These are phyloP conservation scores for Brachionus sp. DNA, from an alignment of 1,140 invertebrate species.

Conservation along the genomic window DNA sequence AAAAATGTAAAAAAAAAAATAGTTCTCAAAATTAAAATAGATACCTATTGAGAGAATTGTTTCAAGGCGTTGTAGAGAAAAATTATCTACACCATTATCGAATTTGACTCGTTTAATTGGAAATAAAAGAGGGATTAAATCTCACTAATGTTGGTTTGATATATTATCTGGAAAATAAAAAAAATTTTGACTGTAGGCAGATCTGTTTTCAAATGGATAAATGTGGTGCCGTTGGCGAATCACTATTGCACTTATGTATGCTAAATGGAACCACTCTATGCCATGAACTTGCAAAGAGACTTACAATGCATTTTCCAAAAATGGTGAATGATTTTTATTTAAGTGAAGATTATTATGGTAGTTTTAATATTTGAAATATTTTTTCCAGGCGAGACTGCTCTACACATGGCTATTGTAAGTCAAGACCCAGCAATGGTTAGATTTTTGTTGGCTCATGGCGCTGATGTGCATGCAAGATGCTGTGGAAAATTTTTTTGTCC, in stretches of 20 bases:
- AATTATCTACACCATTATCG: neutral
- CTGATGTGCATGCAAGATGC: conserved; percentile 80
- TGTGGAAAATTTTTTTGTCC: conserved; percentile 81
- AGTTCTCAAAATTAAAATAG: neutral
- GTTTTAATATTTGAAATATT: neutral
- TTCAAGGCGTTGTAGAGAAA: neutral
- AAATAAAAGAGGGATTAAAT: neutral
- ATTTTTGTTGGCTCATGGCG: conserved; percentile 83
- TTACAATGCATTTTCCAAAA: conserved; percentile 85
- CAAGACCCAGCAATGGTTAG: conserved; percentile 96
- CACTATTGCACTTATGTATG: conserved; percentile 85
- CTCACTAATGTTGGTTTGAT: neutral
- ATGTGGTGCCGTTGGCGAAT: conserved; percentile 90
- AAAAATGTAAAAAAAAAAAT: neutral
- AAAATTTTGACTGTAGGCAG: conserved; percentile 55
- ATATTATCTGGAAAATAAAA: neutral
- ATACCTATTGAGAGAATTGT: conserved; percentile 24
- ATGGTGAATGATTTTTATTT: conserved; percentile 93
- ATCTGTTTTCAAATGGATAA: conserved; percentile 88
- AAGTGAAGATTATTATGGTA: conserved; percentile 86
- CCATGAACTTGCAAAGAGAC: conserved; percentile 83
- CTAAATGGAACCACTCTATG: conserved; percentile 83
- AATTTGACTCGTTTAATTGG: neutral
- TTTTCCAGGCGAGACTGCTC: conserved; percentile 53
- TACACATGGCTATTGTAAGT: conserved; percentile 96